Conservation (phyloP, 2,888 invertebrate species). For the Epistrophella euchroma region DNA sequence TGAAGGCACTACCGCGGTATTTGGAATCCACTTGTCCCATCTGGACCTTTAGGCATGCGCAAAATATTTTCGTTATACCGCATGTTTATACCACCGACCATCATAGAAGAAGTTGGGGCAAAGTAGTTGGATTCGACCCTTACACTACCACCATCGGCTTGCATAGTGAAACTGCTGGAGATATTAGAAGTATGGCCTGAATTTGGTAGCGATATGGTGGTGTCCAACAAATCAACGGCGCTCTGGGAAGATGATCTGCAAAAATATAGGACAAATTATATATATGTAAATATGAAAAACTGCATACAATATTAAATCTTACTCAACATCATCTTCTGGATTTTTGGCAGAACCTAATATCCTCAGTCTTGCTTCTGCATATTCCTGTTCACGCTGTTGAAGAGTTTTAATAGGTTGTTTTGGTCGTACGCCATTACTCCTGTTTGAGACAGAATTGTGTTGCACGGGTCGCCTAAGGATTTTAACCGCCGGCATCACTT, state of each 20-base stretch:
- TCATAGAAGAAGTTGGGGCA: conserved; percentile 58
- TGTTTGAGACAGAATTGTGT: conserved; percentile 85
- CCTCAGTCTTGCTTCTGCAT: conserved; percentile 94
- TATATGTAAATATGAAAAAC: not conserved
- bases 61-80: conserved; percentile 84
- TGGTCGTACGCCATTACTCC: conserved; percentile 87
- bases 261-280: conserved; percentile 16
- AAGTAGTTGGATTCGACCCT: conserved; percentile 73
- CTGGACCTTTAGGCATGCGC: conserved; percentile 91
- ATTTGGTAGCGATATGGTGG: conserved; percentile 35
- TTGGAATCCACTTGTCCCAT: conserved; percentile 90
- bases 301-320: conserved; percentile 58
- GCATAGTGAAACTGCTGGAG: conserved; percentile 33
- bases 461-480: conserved; percentile 91
- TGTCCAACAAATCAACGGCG: conserved; percentile 36
- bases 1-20: conserved; percentile 86
- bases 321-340: conserved; percentile 89
- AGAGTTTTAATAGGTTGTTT: conserved; percentile 92
- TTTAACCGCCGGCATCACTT: conserved; percentile 91
- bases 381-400: conserved; percentile 96
- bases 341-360: conserved; percentile 94
- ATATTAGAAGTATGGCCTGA: conserved; percentile 23
- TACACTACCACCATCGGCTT: conserved; percentile 76
- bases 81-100: conserved; percentile 58
- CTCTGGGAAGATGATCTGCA: conserved; percentile 60